Conservation (phyloP, 2,888 invertebrate species). For the Napeogenes sylphis region DNA sequence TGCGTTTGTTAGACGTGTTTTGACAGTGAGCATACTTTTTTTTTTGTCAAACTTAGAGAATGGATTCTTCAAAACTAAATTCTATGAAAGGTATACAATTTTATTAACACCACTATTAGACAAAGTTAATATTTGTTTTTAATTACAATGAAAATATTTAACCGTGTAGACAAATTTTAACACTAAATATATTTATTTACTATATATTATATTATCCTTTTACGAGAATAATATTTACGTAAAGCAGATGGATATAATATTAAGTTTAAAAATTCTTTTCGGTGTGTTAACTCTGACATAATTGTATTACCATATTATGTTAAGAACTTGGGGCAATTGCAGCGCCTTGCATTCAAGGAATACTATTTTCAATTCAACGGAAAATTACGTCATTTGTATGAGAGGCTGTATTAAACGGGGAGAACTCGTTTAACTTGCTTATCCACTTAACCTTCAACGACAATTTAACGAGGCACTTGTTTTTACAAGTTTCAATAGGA, state of each 20-base stretch:
- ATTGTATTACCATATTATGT: slow-evolving; percentile 71
- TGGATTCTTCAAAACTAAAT: too few relatives aligned
- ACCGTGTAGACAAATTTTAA: too few relatives aligned
- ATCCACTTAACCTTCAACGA: slow-evolving; percentile 33
- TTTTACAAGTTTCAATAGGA: slow-evolving; percentile 25
- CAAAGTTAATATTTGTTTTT: too few relatives aligned
- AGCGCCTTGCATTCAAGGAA: slow-evolving; percentile 51
- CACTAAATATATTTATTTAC: too few relatives aligned
- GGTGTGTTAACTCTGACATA: slow-evolving; percentile 38
- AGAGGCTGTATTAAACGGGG: slow-evolving; percentile 48
- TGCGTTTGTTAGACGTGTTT: too few relatives aligned
- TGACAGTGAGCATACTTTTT: too few relatives aligned
- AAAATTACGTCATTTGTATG: slow-evolving; percentile 52
- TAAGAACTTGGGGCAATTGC: slow-evolving; percentile 65
- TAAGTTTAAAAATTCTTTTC: slow-evolving; percentile 7
- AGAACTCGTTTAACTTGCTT: slow-evolving; percentile 35
- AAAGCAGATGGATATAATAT: slow-evolving; percentile 12
- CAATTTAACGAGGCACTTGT: slow-evolving; percentile 30
- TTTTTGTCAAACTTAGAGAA: too few relatives aligned
- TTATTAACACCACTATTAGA: too few relatives aligned
- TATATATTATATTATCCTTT: too few relatives aligned
- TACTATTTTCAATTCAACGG: slow-evolving; percentile 56
- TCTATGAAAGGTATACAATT: too few relatives aligned
- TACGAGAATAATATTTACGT: too few relatives aligned
- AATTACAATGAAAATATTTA: too few relatives aligned